Evolutionary conservation across 1,140 invertebrate species (phyloP).

Genomic region (Ceratina japonica): DNA sequence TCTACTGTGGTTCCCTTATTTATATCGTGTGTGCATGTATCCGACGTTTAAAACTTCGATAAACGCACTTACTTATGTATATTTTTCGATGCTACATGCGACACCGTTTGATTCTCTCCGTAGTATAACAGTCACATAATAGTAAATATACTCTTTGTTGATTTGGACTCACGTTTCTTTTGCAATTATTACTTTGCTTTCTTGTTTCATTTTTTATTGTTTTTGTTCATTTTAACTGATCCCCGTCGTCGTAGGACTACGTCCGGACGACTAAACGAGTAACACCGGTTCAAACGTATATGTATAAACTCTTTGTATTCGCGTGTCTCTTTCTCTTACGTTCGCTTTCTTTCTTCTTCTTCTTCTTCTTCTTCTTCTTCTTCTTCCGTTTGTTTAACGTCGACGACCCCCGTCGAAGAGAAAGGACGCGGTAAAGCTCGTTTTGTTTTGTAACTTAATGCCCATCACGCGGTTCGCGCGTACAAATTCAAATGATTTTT

Average conservation of each 20-base stretch:
- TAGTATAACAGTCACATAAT: slow-evolving; percentile 62
- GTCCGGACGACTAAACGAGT: slow-evolving; percentile 47
- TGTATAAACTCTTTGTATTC: slow-evolving; percentile 59
- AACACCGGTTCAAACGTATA: slow-evolving; percentile 53
- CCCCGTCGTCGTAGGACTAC: slow-evolving; percentile 45
- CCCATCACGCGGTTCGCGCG: slow-evolving; percentile 61
- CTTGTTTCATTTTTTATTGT: neutral
- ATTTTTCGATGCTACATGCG: slow-evolving; percentile 36
- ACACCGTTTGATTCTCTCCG: slow-evolving; percentile 61
- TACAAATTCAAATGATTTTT: slow-evolving; percentile 23
- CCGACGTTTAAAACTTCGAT: slow-evolving; percentile 13
- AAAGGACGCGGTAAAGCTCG: slow-evolving; percentile 71
- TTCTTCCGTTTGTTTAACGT: slow-evolving; percentile 47
- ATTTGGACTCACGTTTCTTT: slow-evolving; percentile 56
- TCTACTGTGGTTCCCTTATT: slow-evolving; percentile 77
- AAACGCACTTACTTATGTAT: slow-evolving; percentile 32
- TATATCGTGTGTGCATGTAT: slow-evolving; percentile 58
- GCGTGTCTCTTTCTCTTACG: slow-evolving; percentile 27
- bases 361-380: slow-evolving; percentile 1
- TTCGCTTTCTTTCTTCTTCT: slow-evolving; percentile 4
- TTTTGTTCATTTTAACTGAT: slow-evolving; percentile 48
- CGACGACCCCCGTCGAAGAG: slow-evolving; percentile 47
- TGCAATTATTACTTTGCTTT: neutral
- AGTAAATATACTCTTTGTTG: slow-evolving; percentile 64
- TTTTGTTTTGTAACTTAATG: slow-evolving; percentile 74